phyloP scores from a whole-genome alignment of 2,888 invertebrate genomes.

The Parnassius apollo region DNA sequence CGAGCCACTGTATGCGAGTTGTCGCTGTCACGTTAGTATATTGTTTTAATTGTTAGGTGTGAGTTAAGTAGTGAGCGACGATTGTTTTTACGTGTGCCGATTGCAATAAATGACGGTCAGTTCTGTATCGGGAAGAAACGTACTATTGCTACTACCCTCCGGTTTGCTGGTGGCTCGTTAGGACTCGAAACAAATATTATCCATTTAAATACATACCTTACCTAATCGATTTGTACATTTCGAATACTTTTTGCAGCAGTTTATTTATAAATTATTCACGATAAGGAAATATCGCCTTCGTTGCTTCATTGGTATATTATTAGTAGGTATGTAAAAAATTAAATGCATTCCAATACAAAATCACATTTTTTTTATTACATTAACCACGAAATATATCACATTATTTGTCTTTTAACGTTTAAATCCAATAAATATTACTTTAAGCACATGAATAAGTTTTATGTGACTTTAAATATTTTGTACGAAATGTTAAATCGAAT shows the following conservation, averaged over 20 bases:
- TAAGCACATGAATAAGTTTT: conserved; percentile 5
- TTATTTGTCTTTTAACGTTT: conserved; percentile 24
- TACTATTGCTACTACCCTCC: too few relatives aligned
- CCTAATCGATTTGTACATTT: conserved; percentile 13
- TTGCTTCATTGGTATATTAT: conserved; percentile 45
- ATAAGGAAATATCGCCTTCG: conserved; percentile 33
- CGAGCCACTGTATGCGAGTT: too few relatives aligned
- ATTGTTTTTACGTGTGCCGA: too few relatives aligned
- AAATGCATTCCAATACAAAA: conserved; percentile 40
- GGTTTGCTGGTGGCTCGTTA: too few relatives aligned
- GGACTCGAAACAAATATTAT: background rate
- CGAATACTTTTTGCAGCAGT: conserved; percentile 23
- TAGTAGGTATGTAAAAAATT: conserved; percentile 34
- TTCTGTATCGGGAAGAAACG: too few relatives aligned
- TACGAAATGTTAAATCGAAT: conserved; percentile 5
- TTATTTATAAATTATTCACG: conserved; percentile 36
- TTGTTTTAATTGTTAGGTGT: too few relatives aligned
- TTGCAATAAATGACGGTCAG: too few relatives aligned
- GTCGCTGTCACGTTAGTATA: too few relatives aligned
- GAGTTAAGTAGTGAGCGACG: too few relatives aligned
- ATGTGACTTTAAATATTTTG: conserved; percentile 3
- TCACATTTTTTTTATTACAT: conserved; percentile 34
- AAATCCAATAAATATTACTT: conserved; percentile 2
- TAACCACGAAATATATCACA: conserved; percentile 45
- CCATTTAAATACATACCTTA: background rate